phyloP scores from a whole-genome alignment of 64 coral and sea anemone genomes.

The Pocillopora damicornis region DNA sequence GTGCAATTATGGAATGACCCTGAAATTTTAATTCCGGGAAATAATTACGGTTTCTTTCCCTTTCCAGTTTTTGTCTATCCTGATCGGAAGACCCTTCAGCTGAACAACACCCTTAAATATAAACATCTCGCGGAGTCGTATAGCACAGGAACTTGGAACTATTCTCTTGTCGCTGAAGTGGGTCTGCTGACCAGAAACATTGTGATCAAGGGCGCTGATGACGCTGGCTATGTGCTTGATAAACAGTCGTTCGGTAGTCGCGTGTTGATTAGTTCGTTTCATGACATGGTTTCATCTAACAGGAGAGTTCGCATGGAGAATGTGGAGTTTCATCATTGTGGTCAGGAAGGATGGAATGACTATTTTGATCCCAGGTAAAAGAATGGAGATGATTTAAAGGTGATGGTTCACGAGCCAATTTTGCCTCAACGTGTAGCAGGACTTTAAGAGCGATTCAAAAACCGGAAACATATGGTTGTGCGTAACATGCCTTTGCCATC shows the following conservation, averaged over 20 bases:
- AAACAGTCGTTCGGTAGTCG: conserved; percentile 71
- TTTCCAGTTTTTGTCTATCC: conserved; percentile 25
- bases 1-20: no score
- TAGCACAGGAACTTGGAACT: conserved; percentile 23
- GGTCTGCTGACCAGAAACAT: conserved; percentile 83
- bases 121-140: conserved; percentile 45
- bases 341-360: conserved; percentile 67
- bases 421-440: no score
- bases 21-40: no score
- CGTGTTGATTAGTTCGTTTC: conserved; percentile 45
- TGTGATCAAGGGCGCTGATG: conserved; percentile 67
- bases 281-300: background rate
- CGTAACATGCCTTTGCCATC: no score
- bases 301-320: conserved; percentile 61
- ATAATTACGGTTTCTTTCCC: background rate
- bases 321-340: conserved; percentile 80
- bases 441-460: no score
- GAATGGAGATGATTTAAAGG: background rate
- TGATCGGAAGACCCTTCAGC: conserved; percentile 30
- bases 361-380: conserved; percentile 43
- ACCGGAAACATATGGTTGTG: no score
- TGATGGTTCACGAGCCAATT: no score
- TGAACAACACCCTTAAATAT: conserved; percentile 45
- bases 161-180: conserved; percentile 64
- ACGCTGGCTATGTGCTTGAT: conserved; percentile 16